These are phyloP conservation scores for Campoletis raptor DNA, from an alignment of 2,888 invertebrate genomes.

Conservation along the genomic window DNA sequence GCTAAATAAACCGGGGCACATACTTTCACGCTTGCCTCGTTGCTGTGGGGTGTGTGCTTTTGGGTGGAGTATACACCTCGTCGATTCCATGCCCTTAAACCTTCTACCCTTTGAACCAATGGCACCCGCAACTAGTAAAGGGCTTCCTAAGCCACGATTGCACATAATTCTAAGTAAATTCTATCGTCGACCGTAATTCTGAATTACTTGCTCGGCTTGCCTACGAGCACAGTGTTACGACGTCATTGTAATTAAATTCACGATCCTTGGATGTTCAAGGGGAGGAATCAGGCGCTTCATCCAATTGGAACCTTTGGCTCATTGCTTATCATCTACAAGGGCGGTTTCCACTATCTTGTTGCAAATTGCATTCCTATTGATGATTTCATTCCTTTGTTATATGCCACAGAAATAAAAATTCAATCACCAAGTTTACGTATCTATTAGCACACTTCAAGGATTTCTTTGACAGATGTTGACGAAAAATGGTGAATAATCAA, in stretches of 20 bases:
- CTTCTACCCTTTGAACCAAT: neutral
- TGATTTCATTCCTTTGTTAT: constrained; percentile 28
- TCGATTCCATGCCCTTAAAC: constrained; percentile 28
- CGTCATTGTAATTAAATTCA: constrained; percentile 67
- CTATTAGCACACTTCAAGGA: neutral
- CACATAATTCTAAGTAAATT: constrained; percentile 63
- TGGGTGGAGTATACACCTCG: neutral
- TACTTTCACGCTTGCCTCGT: constrained; percentile 28
- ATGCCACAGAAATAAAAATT: constrained; percentile 7
- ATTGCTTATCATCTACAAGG: constrained; percentile 12
- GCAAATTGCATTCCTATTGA: constrained; percentile 61
- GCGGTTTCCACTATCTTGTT: neutral
- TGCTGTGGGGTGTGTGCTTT: neutral
- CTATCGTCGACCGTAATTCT: constrained; percentile 60
- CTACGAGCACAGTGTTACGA: constrained; percentile 49
- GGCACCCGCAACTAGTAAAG: constrained; percentile 6
- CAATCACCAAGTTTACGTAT: constrained; percentile 1
- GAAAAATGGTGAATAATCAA: neutral
- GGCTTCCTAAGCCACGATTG: constrained; percentile 37
- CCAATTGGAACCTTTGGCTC: constrained; percentile 27
- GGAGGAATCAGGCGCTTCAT: constrained; percentile 40
- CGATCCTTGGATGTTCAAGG: constrained; percentile 26
- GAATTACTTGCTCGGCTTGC: constrained; percentile 58
- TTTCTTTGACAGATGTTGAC: neutral
- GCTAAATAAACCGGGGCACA: constrained; percentile 36